Conservation (phyloP, 1,140 invertebrate species). For the Conus ventricosus region DNA sequence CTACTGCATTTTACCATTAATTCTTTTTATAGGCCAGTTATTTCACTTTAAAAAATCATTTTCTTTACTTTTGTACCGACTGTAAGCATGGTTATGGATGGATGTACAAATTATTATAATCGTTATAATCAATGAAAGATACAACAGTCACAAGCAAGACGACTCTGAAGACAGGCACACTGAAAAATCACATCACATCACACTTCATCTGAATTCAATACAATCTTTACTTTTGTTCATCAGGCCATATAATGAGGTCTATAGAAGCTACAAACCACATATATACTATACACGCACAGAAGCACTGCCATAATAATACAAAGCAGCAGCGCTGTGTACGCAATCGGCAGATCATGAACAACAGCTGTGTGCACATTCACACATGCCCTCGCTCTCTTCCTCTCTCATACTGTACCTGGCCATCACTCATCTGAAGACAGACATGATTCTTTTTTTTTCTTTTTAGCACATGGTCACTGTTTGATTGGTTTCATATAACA, state of each 20-base stretch:
- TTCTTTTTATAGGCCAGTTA: too few species aligned
- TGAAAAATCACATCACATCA: background rate
- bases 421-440: background rate
- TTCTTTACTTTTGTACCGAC: too few species aligned
- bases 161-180: background rate
- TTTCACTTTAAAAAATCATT: too few species aligned
- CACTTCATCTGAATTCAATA: background rate
- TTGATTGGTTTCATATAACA: background rate
- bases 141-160: background rate
- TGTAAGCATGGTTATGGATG: too few species aligned
- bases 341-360: slow-evolving; percentile 3
- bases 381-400: background rate
- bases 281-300: slow-evolving; percentile 22
- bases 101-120: too few species aligned
- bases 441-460: background rate
- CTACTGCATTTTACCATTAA: too few species aligned
- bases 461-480: background rate
- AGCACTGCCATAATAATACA: slow-evolving; percentile 24
- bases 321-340: background rate
- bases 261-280: slow-evolving; percentile 26
- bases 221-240: slow-evolving; percentile 25
- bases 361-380: background rate
- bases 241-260: slow-evolving; percentile 10
- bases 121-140: background rate
- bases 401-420: background rate